phyloP scores from a whole-genome alignment of 2,797 vertebrate species.

The Mus spretus region DNA sequence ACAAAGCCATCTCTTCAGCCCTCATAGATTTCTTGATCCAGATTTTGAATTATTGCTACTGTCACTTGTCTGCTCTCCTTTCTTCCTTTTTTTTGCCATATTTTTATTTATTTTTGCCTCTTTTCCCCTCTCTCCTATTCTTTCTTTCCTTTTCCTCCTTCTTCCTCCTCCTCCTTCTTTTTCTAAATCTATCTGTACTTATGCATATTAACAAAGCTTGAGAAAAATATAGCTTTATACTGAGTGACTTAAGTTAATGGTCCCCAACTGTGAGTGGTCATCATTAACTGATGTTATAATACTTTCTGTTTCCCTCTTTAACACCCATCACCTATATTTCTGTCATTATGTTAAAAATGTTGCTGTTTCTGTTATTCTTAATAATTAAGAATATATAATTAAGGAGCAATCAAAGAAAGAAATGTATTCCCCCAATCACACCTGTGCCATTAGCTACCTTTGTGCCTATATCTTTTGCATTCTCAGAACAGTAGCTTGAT shows the following conservation, averaged over 20 bases:
- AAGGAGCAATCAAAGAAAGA: constrained; percentile 35
- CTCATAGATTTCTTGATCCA: neutral
- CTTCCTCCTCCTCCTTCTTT: neutral
- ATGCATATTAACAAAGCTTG: neutral
- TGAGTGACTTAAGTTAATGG: neutral
- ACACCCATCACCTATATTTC: neutral
- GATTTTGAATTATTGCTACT: neutral
- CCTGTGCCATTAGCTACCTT: neutral
- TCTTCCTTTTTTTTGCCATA: neutral
- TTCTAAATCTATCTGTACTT: neutral
- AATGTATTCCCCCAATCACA: neutral
- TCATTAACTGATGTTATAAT: neutral
- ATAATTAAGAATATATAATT: neutral
- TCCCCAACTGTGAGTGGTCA: neutral
- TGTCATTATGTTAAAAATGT: neutral
- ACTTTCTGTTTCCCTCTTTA: neutral
- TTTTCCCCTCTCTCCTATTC: neutral
- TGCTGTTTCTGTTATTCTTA: neutral
- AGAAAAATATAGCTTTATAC: neutral
- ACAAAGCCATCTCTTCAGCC: neutral
- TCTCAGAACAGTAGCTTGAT: neutral
- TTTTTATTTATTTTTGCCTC: neutral
- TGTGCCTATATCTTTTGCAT: neutral
- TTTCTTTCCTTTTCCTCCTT: neutral
- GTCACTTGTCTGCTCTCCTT: neutral